phyloP scores from a whole-genome alignment of 2,797 vertebrate species.

The Coregonus suidteri region DNA sequence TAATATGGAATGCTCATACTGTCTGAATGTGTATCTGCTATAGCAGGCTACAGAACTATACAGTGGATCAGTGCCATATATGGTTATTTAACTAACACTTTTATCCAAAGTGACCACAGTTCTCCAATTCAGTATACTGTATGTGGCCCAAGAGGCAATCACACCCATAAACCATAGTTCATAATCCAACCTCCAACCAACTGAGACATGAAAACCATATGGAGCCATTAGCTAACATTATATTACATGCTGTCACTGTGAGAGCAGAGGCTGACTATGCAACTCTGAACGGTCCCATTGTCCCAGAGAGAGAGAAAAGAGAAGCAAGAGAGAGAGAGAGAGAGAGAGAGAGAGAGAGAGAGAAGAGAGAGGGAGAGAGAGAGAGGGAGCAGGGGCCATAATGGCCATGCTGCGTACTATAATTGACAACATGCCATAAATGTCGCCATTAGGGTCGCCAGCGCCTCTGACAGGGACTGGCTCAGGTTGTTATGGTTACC shows the following conservation, averaged over 20 bases:
- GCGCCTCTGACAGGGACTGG: conserved; percentile 4
- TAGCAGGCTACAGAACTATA: too few relatives aligned
- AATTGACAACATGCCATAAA: conserved; percentile 47
- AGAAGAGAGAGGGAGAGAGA: too few relatives aligned
- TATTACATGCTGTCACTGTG: background rate
- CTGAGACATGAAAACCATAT: background rate
- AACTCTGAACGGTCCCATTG: conserved; percentile 21
- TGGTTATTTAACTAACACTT: too few relatives aligned
- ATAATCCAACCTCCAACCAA: background rate
- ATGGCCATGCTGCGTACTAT: conserved; percentile 51
- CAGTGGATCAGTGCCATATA: too few relatives aligned
- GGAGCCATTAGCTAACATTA: background rate
- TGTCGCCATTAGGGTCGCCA: conserved; percentile 48
- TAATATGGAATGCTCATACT: too few relatives aligned
- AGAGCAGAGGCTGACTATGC: background rate
- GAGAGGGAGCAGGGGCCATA: conserved; percentile 10
- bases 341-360: background rate
- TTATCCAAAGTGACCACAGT: too few relatives aligned
- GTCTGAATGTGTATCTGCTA: too few relatives aligned
- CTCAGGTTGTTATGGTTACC: conserved; percentile 57
- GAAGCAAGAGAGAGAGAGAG: background rate
- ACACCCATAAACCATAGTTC: background rate
- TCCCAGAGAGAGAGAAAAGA: conserved; percentile 29
- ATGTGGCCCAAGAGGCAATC: too few relatives aligned
- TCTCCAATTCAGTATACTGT: too few relatives aligned